Percentiles rank a stretch among this genome's conserved stretches.
These are phyloP conservation scores for Sinohyriopsis cumingii DNA, from an alignment of 2,888 invertebrate genomes.

Conservation along the genomic window DNA sequence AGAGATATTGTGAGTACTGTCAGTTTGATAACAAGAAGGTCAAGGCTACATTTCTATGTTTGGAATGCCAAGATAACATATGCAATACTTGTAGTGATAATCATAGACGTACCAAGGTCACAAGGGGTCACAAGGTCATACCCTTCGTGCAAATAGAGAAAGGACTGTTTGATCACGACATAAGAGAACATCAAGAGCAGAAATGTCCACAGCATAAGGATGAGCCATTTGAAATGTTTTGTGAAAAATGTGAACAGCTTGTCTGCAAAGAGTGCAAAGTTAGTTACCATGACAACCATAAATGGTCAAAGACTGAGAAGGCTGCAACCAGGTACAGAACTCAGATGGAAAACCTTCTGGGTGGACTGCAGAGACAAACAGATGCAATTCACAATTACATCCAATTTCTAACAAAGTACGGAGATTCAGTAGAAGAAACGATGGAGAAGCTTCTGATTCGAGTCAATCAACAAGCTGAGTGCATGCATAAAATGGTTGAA, in stretches of 20 bases:
- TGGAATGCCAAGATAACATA: conserved; percentile 65
- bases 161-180: conserved; percentile 60
- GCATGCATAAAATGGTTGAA: conserved; percentile 57
- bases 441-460: conserved; percentile 28
- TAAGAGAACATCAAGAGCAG: conserved; percentile 49
- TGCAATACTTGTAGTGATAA: conserved; percentile 60
- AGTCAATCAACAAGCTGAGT: conserved; percentile 51
- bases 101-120: conserved; percentile 63
- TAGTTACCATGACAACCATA: conserved; percentile 50
- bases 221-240: conserved; percentile 44
- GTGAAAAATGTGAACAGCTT: conserved; percentile 51
- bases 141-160: conserved; percentile 54
- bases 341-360: conserved; percentile 47
- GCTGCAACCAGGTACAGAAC: conserved; percentile 36
- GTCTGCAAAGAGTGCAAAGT: conserved; percentile 58
- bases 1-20: conserved; percentile 59
- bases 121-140: conserved; percentile 59
- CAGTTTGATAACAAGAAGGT: conserved; percentile 46
- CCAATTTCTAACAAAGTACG: conserved; percentile 51
- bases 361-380: conserved; percentile 45
- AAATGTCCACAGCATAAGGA: conserved; percentile 47
- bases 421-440: conserved; percentile 35
- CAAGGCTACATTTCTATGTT: conserved; percentile 50
- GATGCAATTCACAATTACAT: conserved; percentile 50
- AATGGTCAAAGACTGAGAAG: conserved; percentile 32